phyloP scores from a whole-genome alignment of 1,140 invertebrate genomes.

The Aphaenogaster floridana region DNA sequence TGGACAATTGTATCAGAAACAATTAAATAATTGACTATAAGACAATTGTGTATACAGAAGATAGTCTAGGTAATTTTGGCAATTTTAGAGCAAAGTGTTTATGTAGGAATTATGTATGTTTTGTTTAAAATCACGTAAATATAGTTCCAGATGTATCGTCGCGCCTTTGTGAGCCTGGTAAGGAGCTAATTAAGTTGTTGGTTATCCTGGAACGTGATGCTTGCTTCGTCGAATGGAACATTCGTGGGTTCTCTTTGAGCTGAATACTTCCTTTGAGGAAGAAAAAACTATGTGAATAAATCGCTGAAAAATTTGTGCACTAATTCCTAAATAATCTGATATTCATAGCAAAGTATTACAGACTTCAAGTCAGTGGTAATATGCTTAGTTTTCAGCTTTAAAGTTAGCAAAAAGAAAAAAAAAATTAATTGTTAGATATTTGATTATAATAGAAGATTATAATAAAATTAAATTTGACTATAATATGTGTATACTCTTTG shows the following conservation, averaged over 20 bases:
- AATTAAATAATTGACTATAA: not conserved
- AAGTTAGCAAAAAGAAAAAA: not conserved
- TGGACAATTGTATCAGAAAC: not conserved
- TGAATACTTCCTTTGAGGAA: constrained; percentile 13
- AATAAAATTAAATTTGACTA: too few relatives aligned
- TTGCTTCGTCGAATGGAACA: constrained; percentile 49
- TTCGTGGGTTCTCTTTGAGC: constrained; percentile 17
- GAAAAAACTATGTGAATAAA: not conserved
- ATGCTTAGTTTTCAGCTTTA: not conserved
- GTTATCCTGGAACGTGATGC: constrained; percentile 42
- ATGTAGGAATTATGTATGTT: constrained; percentile 11
- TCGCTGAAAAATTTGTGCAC: constrained; percentile 26
- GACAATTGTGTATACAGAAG: not conserved
- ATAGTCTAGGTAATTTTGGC: not conserved
- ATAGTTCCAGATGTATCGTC: constrained; percentile 35
- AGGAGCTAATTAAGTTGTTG: constrained; percentile 46
- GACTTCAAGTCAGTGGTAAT: not conserved
- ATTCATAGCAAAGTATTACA: not conserved
- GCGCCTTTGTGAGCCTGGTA: constrained; percentile 44
- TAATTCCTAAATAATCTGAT: constrained; percentile 31
- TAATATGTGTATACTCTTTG: not conserved
- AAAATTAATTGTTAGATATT: not conserved
- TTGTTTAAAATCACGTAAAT: constrained; percentile 23
- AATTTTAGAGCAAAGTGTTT: not conserved
- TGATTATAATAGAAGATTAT: not conserved